Evolutionary conservation across 2,797 vertebrate genomes (phyloP), one percentile per base, ranked within the genome.

Genomic region (Myioborus miniatus): DNA sequence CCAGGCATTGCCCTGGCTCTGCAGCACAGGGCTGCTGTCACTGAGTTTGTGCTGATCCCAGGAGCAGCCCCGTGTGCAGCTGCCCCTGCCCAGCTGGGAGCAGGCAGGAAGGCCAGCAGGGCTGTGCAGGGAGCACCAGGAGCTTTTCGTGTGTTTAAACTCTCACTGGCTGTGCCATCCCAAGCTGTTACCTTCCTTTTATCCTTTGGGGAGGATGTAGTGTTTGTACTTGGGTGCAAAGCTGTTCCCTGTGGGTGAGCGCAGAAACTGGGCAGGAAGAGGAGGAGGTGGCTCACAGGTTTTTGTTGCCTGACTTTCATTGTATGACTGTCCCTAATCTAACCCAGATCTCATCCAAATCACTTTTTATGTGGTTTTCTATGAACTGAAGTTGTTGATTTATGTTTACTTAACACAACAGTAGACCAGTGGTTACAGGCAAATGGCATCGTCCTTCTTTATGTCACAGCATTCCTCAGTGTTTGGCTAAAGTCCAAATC

Each of bases 31-130:
- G 1, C 5, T 18, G 3, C 52, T 41, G 58, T 4, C 0, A 0
- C n/a, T 0, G 43, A 22, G 46, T 2, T 43, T 0, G 2, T 4
- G 37, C 24, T 0, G 0, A 4, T 5, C 9, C 34, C 1, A 0
- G 67, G 67, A 52, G 76, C 50, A 78, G 53, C 69, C 37, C 12
- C 0, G 0, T 1, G 49, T 3, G 12, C 70, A 65, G 69, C 80
- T 16, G 44, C 30, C 41, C 56, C 13, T 4, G 50, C 69, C 3
- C 21, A 15, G 46, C 14, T 36, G 76, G 68, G 49, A 67, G 63
- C 65, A 64, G 69, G 17, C 17, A 27, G 90, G 23, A 46, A 4
- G 46, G 27, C 15, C 29, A 26, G 14, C 0, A 0, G 10, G 3
- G 53, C 67, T 41, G 18, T 1, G 9, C 1, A 18, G 82, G 64